These are phyloP conservation scores for Xenops minutus DNA, from an alignment of 2,797 vertebrate species.

Conservation along the genomic window DNA sequence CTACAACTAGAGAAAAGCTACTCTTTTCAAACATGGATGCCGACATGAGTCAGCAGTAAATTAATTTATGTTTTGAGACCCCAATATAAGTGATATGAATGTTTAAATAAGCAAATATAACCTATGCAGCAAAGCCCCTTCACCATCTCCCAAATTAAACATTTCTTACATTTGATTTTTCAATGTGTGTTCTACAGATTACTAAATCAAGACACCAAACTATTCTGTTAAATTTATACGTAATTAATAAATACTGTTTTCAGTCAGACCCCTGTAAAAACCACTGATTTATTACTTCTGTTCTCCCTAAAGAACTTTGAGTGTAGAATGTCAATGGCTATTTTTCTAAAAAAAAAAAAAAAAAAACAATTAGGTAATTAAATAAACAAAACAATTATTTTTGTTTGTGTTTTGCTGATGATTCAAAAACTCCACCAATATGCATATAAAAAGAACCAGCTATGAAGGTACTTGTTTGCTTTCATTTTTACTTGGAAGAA, in stretches of 20 bases:
- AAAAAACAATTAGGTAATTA: background rate
- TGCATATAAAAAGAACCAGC: background rate
- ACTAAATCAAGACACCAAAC: background rate
- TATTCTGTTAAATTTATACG: background rate
- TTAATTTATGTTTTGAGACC: background rate
- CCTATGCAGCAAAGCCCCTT: background rate
- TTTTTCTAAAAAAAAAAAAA: background rate
- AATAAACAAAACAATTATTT: background rate
- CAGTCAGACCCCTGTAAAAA: background rate
- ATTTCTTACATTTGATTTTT: background rate
- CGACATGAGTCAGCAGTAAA: background rate
- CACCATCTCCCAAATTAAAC: background rate
- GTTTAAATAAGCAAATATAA: conserved; percentile 3
- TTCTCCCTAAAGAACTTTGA: background rate
- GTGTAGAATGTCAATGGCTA: background rate
- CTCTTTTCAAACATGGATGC: background rate
- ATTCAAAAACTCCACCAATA: background rate
- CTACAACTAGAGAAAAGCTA: background rate
- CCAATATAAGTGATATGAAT: background rate
- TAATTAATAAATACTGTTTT: background rate
- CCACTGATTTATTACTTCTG: background rate
- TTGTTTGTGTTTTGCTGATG: background rate
- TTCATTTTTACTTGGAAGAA: background rate
- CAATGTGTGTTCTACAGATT: background rate
- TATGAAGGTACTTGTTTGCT: background rate